Evolutionary conservation across 2,888 invertebrate species (phyloP).

Genomic region (Ectobius pallidus): DNA sequence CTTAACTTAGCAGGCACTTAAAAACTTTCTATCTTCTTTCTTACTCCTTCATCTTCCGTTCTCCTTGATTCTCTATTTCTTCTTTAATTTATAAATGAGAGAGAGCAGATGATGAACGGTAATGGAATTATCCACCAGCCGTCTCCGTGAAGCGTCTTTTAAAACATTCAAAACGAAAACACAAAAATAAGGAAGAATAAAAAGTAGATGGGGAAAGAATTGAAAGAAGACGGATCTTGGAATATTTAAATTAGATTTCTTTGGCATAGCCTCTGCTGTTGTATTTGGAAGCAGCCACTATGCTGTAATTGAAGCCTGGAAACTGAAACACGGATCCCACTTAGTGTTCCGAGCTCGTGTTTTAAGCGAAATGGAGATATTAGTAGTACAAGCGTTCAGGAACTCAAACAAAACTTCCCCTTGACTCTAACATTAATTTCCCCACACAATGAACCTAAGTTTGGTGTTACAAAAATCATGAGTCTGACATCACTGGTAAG

Average conservation of each 20-base stretch:
- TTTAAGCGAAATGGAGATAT: background rate
- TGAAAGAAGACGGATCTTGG: slow-evolving; percentile 1
- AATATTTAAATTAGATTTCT: slow-evolving; percentile 13
- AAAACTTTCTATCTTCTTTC: slow-evolving; percentile 21
- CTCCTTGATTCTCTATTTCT: slow-evolving; percentile 19
- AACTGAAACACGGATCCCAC: background rate
- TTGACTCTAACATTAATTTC: slow-evolving; percentile 11
- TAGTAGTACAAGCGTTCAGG: background rate
- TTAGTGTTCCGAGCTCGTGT: background rate
- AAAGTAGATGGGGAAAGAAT: slow-evolving; percentile 1
- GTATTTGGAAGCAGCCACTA: background rate
- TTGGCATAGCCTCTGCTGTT: background rate
- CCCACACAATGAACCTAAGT: background rate
- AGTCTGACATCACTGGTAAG: background rate
- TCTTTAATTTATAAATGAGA: slow-evolving; percentile 42
- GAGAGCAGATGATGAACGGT: slow-evolving; percentile 39
- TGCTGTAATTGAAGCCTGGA: background rate
- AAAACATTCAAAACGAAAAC: slow-evolving; percentile 28
- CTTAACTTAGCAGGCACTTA: slow-evolving; percentile 37
- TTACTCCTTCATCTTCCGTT: slow-evolving; percentile 9
- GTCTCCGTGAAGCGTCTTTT: slow-evolving; percentile 25
- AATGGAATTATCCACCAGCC: slow-evolving; percentile 40
- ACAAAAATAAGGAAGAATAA: slow-evolving; percentile 1
- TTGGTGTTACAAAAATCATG: background rate
- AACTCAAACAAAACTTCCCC: slow-evolving; percentile 2